Base-by-base conservation (phyloP, 2,113 vertebrate genomes). In the Garra rufa region DNA sequence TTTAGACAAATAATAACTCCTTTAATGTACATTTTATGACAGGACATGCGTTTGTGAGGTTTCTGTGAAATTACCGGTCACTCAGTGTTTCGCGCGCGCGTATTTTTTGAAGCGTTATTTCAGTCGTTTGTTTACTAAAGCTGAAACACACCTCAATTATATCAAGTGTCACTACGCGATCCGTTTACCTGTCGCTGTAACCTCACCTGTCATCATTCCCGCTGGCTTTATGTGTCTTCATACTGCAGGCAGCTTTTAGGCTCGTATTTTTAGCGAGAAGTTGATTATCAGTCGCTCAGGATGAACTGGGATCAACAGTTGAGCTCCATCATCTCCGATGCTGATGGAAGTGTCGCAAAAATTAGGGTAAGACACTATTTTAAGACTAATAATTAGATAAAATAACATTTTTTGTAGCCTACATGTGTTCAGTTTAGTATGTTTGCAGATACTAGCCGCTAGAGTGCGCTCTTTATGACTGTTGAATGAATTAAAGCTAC, bases 251-350 rank as follows among this genome's bases (percentile, higher is more conserved):
- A 5, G n/a, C 3, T 5, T 41, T 70, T 70, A 70, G 19, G 19
- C 34, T 41, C 9, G 9, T 70, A 34, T 15, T 41, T 21, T 38
- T 2, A 4, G 57, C 41, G 41, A 14, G 3, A 76, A 21, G 74
- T 63, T 19, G 85, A 17, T 46, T 55, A 79, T 30, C 85, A 21
- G 43, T 41, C 46, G 70, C 38, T 81, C 82, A 88, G 52, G 90
- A 91, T 95, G 95, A 96, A 91, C 89, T 97, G 96, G 96, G 94
- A 95, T 87, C 91, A 92, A 84, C 93, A 95, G 74, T 88, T 97
- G 50, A 93, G 88, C 86, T 92, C 90, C 1, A 93, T 97, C 34
- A 93, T 97, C 76, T 94, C 88, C 57, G 94, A 92, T 67, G 94
- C 95, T 13, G 96, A 97, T 76, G 91, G 91, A 91, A 96, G 94